Percentiles rank a stretch among this genome's conserved stretches.
Conservation (phyloP, 2,888 invertebrate species). For the Labia minor region DNA sequence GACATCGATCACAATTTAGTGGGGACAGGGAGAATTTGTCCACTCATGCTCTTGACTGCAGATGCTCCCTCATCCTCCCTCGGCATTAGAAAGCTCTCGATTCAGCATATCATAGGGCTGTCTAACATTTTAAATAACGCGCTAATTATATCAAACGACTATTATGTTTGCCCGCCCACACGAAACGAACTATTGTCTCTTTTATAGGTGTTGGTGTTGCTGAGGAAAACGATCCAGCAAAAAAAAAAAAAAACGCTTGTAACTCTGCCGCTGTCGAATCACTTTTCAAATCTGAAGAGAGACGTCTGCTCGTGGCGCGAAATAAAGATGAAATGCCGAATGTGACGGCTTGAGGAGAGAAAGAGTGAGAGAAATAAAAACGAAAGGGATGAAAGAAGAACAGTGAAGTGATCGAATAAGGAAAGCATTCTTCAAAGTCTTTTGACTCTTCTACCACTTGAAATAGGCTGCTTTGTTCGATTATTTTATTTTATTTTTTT, state of each 20-base stretch:
- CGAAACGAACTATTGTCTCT: conserved; percentile 13
- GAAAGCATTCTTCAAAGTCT: too few species aligned
- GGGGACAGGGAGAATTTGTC: not conserved
- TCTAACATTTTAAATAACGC: conserved; percentile 13
- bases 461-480: too few species aligned
- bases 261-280: not conserved
- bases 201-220: conserved; percentile 13
- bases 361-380: not conserved
- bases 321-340: conserved; percentile 13
- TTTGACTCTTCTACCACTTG: too few species aligned
- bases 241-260: not conserved
- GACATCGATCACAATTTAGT: not conserved
- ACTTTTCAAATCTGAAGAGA: not conserved
- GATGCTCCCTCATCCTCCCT: not conserved
- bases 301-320: conserved; percentile 1
- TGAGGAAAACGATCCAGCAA: not conserved
- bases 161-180: conserved; percentile 1
- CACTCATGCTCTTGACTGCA: conserved; percentile 3
- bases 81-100: not conserved
- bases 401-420: not conserved
- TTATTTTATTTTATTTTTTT: too few species aligned
- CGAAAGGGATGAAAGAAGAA: not conserved
- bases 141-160: conserved; percentile 3
- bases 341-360: not conserved
- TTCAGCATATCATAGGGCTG: conserved; percentile 2